Conservation (phyloP, 2,113 vertebrate genomes). For the Syngnathoides biaculeatus region DNA sequence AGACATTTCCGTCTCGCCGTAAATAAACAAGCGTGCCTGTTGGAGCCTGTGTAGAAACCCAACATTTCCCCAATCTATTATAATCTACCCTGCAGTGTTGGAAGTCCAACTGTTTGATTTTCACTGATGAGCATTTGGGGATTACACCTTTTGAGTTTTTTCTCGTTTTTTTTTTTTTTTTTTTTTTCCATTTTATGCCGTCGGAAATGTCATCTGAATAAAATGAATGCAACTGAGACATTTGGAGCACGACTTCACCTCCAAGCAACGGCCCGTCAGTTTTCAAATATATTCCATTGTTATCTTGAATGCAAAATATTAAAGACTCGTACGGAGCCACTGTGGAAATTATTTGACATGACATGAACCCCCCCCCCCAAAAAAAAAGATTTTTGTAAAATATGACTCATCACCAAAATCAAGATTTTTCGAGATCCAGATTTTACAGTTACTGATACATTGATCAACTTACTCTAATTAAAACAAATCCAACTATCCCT, state of each 20-base stretch:
- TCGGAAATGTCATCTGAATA: slow-evolving; percentile 45
- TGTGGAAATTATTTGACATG: no score
- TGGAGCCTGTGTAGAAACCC: background rate
- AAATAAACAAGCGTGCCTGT: background rate
- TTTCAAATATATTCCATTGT: background rate
- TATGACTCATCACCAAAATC: no score
- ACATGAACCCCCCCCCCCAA: no score
- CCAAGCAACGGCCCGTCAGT: background rate
- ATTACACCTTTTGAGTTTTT: slow-evolving; percentile 35
- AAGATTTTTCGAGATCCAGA: no score
- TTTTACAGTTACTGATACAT: no score
- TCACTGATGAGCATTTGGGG: slow-evolving; percentile 43
- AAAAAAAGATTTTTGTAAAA: no score
- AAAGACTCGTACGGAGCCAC: background rate
- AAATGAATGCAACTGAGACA: slow-evolving; percentile 6
- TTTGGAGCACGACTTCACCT: background rate
- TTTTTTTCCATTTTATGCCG: slow-evolving; percentile 9
- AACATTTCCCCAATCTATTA: slow-evolving; percentile 20
- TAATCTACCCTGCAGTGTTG: slow-evolving; percentile 35
- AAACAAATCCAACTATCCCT: no score
- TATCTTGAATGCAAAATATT: background rate
- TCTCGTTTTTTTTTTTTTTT: background rate
- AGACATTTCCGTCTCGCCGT: background rate
- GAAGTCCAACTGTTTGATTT: slow-evolving; percentile 39
- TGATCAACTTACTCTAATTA: no score